A percentile compares a stretch with the other conserved stretches of the same genome.
phyloP scores from a whole-genome alignment of 2,888 invertebrate genomes.

The Acanthococcus lagerstroemiae region DNA sequence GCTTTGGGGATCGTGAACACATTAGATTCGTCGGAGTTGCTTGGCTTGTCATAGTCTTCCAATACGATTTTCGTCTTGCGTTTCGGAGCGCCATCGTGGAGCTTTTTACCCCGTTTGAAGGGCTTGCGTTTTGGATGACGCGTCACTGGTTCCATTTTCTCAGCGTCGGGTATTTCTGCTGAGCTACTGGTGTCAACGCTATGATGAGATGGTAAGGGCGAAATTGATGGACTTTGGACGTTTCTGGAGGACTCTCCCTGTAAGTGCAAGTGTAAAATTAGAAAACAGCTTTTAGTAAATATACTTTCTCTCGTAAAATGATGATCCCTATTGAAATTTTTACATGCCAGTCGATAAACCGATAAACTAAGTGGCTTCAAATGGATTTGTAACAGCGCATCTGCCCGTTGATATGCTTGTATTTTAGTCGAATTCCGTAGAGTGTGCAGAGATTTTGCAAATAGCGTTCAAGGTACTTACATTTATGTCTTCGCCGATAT shows the following conservation, averaged over 20 bases:
- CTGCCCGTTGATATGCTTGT: no score
- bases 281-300: neutral
- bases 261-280: neutral
- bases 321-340: neutral
- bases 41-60: neutral
- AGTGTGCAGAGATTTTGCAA: no score
- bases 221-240: neutral
- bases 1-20: neutral
- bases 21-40: neutral
- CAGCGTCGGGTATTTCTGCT: neutral
- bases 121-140: neutral
- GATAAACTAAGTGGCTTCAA: no score
- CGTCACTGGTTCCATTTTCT: neutral
- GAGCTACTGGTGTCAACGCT: neutral
- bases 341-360: neutral
- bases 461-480: no score
- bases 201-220: neutral
- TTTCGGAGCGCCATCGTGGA: neutral
- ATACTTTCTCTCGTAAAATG: neutral
- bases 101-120: neutral
- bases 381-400: no score
- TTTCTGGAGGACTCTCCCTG: neutral
- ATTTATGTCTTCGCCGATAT: no score
- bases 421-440: no score
- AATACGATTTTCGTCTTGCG: neutral